Base-by-base conservation (phyloP, 1,140 invertebrate species). In the Physella acuta region DNA sequence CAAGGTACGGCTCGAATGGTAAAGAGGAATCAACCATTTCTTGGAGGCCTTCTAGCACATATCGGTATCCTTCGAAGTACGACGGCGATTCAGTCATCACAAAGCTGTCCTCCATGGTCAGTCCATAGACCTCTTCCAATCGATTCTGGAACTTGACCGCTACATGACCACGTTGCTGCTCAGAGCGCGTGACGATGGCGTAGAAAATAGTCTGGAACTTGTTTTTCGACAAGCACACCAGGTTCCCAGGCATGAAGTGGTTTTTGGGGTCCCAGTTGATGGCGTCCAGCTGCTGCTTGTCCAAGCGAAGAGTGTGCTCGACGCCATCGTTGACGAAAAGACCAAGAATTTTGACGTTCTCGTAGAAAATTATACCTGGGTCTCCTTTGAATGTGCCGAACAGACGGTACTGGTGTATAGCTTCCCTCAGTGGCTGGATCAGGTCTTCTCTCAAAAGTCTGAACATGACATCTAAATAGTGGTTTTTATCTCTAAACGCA, bases 381-480 rank as follows among this genome's bases (percentile, higher is more conserved):
- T 36, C 34, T 14, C 11, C 8, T 14, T 28, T 56, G 24, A 5
- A 30, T n/a, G n/a, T n/a, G n/a, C n/a, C n/a, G n/a, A n/a, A n/a
- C 31, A 2, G 8, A n/a, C 24, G 3, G 1, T 26, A 20, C 14
- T 16, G 20, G 14, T 31, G 36, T 36, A 26, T 59, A 36, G 78
- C 79, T 44, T 80, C 72, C 34, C 26, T 55, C 14, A 87, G 78
- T n/a, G 86, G 84, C 14, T 73, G 68, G 56, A 86, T 67, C 63
- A 85, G 86, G 74, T 94, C 92, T 85, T 94, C 92, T 16, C 91
- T 81, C 30, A 94, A 79, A 2, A 93, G 82, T 20, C 91, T 82
- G 77, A 92, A 92, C 73, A 94, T 92, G 0, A 90, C 87, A 76
- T 93, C 91, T 11, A 94, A 80, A 78, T 94, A 94, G 73, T 92